These are phyloP conservation scores for Selene dorsalis DNA, from an alignment of 2,797 vertebrate species.

Conservation along the genomic window DNA sequence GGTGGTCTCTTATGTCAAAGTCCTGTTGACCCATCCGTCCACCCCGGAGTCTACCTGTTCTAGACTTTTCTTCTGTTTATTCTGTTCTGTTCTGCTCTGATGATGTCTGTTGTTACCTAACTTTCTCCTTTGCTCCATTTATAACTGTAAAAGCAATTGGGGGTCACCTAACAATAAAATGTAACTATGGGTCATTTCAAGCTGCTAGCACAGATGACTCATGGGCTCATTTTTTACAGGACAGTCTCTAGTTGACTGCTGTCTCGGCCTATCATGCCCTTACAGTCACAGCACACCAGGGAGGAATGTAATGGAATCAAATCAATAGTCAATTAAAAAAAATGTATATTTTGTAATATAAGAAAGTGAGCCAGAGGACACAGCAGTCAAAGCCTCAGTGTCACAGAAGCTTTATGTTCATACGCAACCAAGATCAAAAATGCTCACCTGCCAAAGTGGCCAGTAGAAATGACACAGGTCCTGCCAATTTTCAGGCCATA, in stretches of 20 bases:
- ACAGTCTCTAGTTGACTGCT: slow-evolving; percentile 31
- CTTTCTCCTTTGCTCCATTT: neutral
- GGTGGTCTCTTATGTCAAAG: neutral
- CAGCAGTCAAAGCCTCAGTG: neutral
- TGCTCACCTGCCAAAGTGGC: slow-evolving; percentile 35
- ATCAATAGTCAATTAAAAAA: slow-evolving; percentile 42
- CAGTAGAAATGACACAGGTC: slow-evolving; percentile 40
- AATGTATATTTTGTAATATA: slow-evolving; percentile 24
- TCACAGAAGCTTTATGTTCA: slow-evolving; percentile 23
- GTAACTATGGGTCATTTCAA: neutral
- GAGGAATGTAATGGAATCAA: slow-evolving; percentile 14
- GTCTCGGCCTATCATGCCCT: slow-evolving; percentile 28
- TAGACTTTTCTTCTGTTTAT: too few species aligned
- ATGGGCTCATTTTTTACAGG: neutral
- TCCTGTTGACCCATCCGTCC: neutral
- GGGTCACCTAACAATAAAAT: neutral
- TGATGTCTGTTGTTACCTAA: neutral
- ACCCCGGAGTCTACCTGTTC: neutral
- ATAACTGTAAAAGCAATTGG: neutral
- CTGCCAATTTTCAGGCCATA: slow-evolving; percentile 53
- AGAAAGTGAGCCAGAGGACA: neutral
- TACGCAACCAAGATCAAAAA: slow-evolving; percentile 44
- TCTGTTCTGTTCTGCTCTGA: too few species aligned
- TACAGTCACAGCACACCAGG: slow-evolving; percentile 28
- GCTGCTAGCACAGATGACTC: neutral